Percentiles rank a stretch among this genome's conserved stretches.
Evolutionary conservation across 2,113 vertebrate genomes (phyloP).

Genomic region (Orthochromis malagaraziensis): DNA sequence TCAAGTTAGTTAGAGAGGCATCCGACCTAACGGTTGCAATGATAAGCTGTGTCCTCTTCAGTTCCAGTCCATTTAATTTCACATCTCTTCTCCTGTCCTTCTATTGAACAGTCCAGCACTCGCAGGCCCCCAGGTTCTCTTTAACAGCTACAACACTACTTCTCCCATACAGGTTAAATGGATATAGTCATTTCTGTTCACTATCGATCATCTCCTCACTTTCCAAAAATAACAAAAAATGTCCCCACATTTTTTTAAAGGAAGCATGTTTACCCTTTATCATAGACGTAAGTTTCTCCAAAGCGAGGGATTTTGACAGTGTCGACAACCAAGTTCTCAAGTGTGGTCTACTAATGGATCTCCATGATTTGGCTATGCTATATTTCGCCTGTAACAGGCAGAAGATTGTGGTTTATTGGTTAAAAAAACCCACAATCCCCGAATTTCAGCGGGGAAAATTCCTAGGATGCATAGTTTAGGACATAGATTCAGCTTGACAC

Average conservation of each 20-base stretch:
- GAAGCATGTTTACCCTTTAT: neutral
- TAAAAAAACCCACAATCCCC: no score
- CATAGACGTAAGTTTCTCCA: neutral
- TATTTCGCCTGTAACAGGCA: no score
- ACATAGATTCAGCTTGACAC: no score
- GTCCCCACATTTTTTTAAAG: neutral
- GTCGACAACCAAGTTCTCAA: neutral
- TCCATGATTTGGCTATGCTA: neutral
- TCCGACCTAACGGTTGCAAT: neutral
- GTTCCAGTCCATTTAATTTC: neutral
- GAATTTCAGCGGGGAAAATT: no score
- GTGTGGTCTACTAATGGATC: neutral
- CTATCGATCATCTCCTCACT: rapidly evolving
- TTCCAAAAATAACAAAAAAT: neutral
- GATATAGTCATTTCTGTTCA: rapidly evolving
- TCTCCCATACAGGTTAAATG: neutral
- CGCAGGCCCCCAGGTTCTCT: neutral
- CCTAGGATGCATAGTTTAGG: no score
- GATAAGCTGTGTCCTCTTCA: rapidly evolving
- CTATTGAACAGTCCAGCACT: neutral
- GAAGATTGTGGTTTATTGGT: no score
- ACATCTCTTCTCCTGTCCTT: neutral
- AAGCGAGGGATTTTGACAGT: rapidly evolving
- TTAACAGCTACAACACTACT: rapidly evolving
- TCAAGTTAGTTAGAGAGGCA: no score